phyloP scores from a whole-genome alignment of 2,888 invertebrate genomes.

The Pteria penguin region DNA sequence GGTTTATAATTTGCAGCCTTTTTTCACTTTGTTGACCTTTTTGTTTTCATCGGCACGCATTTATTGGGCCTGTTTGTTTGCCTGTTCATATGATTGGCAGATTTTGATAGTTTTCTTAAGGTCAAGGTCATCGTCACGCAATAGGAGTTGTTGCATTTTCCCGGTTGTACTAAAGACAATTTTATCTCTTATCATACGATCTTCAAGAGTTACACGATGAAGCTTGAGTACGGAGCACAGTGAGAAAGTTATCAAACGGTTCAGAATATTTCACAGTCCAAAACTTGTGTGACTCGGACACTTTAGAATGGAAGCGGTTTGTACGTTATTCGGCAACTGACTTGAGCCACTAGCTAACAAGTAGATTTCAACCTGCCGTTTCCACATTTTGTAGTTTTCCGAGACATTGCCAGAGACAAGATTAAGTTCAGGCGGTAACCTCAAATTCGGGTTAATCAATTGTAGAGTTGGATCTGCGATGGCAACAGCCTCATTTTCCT shows the following conservation, averaged over 20 bases:
- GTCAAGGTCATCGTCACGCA: not conserved
- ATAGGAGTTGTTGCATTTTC: not conserved
- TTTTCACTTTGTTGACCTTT: not conserved
- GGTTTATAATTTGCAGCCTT: not conserved
- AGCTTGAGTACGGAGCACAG: not conserved
- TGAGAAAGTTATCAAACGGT: not conserved
- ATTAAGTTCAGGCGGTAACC: constrained; percentile 2
- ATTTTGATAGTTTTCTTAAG: not conserved
- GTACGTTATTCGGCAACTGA: too few relatives aligned
- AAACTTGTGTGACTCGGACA: constrained; percentile 3
- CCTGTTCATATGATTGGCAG: not conserved
- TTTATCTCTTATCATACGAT: constrained; percentile 3
- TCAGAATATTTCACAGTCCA: constrained; percentile 2
- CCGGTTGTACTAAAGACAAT: constrained; percentile 4
- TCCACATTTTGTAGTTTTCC: constrained; percentile 19
- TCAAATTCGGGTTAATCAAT: constrained; percentile 9
- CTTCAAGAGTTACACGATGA: not conserved
- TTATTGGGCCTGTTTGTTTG: not conserved
- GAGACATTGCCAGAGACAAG: constrained; percentile 10
- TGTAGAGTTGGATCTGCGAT: too few relatives aligned
- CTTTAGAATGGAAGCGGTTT: constrained; percentile 8
- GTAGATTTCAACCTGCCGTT: constrained; percentile 13
- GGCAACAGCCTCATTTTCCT: too few relatives aligned
- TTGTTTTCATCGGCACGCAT: not conserved
- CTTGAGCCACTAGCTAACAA: not conserved